Percentiles rank a stretch among this genome's conserved stretches.
These are phyloP conservation scores for Suricata suricatta DNA, from an alignment of 2,113 vertebrate species.

Conservation along the genomic window DNA sequence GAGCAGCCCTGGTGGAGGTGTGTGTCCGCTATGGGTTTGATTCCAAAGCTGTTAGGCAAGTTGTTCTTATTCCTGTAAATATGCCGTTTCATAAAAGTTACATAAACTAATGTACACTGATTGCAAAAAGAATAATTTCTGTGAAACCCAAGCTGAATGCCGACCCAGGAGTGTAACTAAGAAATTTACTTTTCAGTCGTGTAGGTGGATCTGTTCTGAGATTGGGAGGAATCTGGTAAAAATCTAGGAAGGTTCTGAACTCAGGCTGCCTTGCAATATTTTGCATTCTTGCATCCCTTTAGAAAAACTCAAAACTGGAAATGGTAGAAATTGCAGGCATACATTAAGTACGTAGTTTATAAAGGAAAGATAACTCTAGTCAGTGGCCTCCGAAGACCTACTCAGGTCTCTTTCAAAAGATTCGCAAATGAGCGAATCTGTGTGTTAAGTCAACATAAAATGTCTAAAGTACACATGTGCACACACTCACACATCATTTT, in stretches of 20 bases:
- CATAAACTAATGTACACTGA: background rate
- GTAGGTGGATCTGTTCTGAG: background rate
- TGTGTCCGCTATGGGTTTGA: background rate
- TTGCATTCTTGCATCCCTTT: background rate
- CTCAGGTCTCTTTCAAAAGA: background rate
- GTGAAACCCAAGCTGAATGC: background rate
- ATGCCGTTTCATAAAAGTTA: background rate
- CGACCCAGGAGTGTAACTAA: background rate
- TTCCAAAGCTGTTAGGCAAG: background rate
- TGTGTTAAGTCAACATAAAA: background rate
- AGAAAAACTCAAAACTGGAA: background rate
- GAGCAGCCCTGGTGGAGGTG: no score
- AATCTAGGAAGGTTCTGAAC: background rate
- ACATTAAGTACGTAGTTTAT: background rate
- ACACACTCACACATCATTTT: background rate
- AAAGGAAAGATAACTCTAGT: background rate
- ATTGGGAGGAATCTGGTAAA: background rate
- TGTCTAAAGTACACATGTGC: background rate
- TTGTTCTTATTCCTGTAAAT: background rate
- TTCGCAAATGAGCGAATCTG: background rate
- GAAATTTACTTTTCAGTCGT: background rate
- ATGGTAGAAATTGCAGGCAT: background rate
- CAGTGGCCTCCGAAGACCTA: background rate
- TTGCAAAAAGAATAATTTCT: background rate
- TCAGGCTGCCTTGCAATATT: background rate